These are phyloP conservation scores for Malurus splendens DNA, from an alignment of 2,797 vertebrate species.

Conservation along the genomic window DNA sequence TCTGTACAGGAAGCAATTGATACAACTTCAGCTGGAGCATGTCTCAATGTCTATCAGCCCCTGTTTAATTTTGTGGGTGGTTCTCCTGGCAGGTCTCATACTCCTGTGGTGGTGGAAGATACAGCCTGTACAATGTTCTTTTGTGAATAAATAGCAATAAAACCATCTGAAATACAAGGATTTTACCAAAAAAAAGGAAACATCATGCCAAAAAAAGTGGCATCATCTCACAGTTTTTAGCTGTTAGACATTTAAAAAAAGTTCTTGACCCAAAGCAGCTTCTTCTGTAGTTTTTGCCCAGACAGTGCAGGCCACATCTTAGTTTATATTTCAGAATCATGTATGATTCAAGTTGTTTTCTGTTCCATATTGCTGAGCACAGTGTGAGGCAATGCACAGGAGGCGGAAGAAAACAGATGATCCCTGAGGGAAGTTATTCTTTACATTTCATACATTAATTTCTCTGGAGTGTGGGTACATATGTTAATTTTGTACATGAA, in stretches of 20 bases:
- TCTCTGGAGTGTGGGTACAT: not conserved
- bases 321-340: conserved; percentile 2
- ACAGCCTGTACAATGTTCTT: not conserved
- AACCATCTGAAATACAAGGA: not conserved
- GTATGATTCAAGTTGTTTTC: not conserved
- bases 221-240: not conserved
- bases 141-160: not conserved
- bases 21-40: not conserved
- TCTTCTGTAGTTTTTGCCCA: not conserved
- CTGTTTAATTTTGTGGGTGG: not conserved
- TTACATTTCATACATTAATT: conserved; percentile 1
- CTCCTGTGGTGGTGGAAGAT: not conserved
- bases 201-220: not conserved
- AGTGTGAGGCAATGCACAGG: not conserved
- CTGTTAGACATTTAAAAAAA: not conserved
- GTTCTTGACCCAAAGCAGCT: not conserved
- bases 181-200: not conserved
- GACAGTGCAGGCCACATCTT: not conserved
- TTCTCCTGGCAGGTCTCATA: not conserved
- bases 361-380: not conserved
- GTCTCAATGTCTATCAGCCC: not conserved
- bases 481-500: conserved; percentile 22
- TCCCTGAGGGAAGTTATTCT: not conserved
- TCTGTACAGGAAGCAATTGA: not conserved
- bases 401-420: not conserved